These are phyloP conservation scores for Hermaeophaga mercurialis DNA, from an alignment of 2,888 invertebrate genomes.

Conservation along the genomic window DNA sequence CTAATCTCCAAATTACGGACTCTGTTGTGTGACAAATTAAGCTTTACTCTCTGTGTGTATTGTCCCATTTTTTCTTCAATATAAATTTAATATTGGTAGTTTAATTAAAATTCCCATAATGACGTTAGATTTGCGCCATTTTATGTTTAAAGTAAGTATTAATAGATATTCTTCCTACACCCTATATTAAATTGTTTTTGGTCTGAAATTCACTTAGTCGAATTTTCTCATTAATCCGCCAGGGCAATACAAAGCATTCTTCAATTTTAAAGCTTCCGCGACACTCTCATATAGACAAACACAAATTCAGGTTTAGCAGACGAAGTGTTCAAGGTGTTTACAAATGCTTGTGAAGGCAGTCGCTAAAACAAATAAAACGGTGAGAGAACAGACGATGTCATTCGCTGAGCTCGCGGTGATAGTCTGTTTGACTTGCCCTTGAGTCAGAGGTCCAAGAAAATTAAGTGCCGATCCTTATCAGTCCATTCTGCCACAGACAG, in stretches of 20 bases:
- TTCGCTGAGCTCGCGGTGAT: slow-evolving; percentile 10
- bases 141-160: too few species aligned
- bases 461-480: slow-evolving; percentile 29
- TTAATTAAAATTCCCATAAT: too few species aligned
- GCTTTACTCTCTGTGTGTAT: too few species aligned
- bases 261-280: background rate
- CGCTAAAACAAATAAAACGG: slow-evolving; percentile 25
- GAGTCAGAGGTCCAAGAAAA: slow-evolving; percentile 27
- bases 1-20: too few species aligned
- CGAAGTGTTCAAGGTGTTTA: slow-evolving; percentile 28
- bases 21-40: too few species aligned
- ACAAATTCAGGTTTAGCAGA: slow-evolving; percentile 1
- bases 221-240: too few species aligned
- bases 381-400: background rate
- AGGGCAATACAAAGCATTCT: background rate
- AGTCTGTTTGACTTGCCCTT: slow-evolving; percentile 31
- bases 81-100: too few species aligned
- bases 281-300: slow-evolving; percentile 8
- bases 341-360: slow-evolving; percentile 19
- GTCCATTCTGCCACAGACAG: slow-evolving; percentile 23
- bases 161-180: too few species aligned
- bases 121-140: too few species aligned
- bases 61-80: too few species aligned
- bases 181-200: too few species aligned
- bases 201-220: too few species aligned